Percentiles rank a stretch among this genome's conserved stretches.
Evolutionary conservation across 2,797 vertebrate genomes (phyloP).

Genomic region (Chelon auratus): DNA sequence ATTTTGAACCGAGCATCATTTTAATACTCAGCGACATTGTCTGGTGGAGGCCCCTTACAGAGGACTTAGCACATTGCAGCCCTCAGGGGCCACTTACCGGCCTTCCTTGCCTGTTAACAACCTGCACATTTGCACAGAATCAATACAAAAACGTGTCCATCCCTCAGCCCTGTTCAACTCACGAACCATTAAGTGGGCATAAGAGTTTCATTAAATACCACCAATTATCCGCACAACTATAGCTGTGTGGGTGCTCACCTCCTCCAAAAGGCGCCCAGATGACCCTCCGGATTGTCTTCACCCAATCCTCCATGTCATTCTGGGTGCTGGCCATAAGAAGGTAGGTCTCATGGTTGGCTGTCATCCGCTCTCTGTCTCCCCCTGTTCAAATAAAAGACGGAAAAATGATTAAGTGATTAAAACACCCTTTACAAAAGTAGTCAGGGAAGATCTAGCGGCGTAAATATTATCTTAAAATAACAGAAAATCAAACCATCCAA

Average conservation of each 20-base stretch:
- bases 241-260: conserved; percentile 85
- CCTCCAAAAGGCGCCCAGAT: conserved; percentile 99
- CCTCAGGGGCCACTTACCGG: too few species aligned
- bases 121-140: background rate
- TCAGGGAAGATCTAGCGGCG: too few species aligned
- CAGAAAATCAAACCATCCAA: too few species aligned
- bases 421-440: background rate
- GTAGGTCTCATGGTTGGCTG: conserved; percentile 98
- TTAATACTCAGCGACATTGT: too few species aligned
- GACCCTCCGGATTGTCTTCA: conserved; percentile 96
- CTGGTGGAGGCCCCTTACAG: too few species aligned
- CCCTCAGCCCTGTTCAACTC: background rate
- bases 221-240: background rate
- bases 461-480: too few species aligned
- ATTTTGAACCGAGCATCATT: too few species aligned
- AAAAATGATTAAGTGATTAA: background rate
- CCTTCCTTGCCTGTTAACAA: too few species aligned
- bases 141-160: background rate
- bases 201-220: background rate
- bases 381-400: conserved; percentile 80
- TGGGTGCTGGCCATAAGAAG: conserved; percentile 99
- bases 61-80: too few species aligned
- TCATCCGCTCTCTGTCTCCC: conserved; percentile 97
- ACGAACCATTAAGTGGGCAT: background rate
- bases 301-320: conserved; percentile 99